Evolutionary conservation across 2,113 vertebrate species (phyloP).

Genomic region (Otocyon megalotis): DNA sequence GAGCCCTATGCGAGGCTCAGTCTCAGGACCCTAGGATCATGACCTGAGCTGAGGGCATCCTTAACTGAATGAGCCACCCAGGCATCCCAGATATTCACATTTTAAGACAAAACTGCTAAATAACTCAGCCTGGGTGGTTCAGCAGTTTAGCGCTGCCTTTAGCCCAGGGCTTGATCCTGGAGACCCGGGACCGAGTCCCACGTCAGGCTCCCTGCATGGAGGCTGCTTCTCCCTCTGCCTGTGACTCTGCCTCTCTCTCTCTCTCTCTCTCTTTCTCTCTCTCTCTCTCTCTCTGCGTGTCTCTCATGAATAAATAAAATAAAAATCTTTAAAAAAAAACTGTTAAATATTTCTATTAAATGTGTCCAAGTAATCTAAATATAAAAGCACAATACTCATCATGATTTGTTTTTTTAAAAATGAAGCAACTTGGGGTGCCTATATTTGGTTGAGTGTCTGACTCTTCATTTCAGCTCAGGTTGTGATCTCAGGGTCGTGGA

Average conservation of each 20-base stretch:
- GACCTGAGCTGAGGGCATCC: not conserved
- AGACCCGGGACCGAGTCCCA: too few relatives aligned
- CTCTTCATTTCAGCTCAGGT: not conserved
- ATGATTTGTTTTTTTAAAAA: conserved; percentile 10
- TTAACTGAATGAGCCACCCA: not conserved
- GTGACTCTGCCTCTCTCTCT: too few relatives aligned
- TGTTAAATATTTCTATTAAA: conserved; percentile 18
- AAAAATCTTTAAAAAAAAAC: not conserved
- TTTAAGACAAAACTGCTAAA: conserved; percentile 46
- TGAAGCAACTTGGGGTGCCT: not conserved
- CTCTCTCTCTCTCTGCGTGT: too few relatives aligned
- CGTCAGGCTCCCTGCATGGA: too few relatives aligned
- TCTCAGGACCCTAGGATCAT: not conserved
- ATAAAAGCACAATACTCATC: not conserved
- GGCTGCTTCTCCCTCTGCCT: too few relatives aligned
- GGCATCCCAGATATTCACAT: not conserved
- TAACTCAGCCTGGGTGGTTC: not conserved
- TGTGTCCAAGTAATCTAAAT: not conserved
- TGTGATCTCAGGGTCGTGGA: not conserved
- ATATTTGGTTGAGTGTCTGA: not conserved
- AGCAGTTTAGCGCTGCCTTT: too few relatives aligned
- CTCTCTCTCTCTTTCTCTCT: too few relatives aligned
- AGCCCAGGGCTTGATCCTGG: too few relatives aligned
- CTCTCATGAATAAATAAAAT: too few relatives aligned
- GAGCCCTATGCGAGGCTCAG: not conserved